phyloP scores from a whole-genome alignment of 2,888 invertebrate genomes.

The Metopia argyrocephala region DNA sequence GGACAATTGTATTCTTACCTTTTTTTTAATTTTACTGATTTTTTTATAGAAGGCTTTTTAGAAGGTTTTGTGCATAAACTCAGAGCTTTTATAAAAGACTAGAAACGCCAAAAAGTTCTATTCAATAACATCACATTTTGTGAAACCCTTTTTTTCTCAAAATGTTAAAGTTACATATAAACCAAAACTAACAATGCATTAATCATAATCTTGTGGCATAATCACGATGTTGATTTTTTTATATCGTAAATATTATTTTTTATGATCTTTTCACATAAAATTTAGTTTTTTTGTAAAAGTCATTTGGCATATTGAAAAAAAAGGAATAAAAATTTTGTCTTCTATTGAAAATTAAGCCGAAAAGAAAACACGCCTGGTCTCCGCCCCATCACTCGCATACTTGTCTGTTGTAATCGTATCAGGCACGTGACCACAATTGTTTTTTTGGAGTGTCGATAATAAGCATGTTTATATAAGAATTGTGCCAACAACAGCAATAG shows the following conservation, averaged over 20 bases:
- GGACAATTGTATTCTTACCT: too few relatives aligned
- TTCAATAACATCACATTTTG: slow-evolving; percentile 3
- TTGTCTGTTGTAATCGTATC: slow-evolving; percentile 65
- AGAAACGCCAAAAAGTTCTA: too few relatives aligned
- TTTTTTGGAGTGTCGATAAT: slow-evolving; percentile 76
- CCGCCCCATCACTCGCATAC: slow-evolving; percentile 54
- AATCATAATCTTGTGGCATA: slow-evolving; percentile 71
- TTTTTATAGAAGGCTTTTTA: too few relatives aligned
- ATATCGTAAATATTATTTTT: slow-evolving; percentile 48
- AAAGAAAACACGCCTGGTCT: slow-evolving; percentile 52
- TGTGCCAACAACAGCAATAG: slow-evolving; percentile 23
- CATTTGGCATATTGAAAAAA: slow-evolving; percentile 65
- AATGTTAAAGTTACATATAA: not conserved
- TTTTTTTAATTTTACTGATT: too few relatives aligned
- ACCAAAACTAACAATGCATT: slow-evolving; percentile 69
- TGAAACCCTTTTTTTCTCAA: not conserved
- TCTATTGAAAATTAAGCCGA: slow-evolving; percentile 72
- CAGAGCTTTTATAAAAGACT: too few relatives aligned
- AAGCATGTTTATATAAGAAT: slow-evolving; percentile 72
- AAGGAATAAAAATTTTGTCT: slow-evolving; percentile 54
- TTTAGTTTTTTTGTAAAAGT: slow-evolving; percentile 69
- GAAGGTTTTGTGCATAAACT: too few relatives aligned
- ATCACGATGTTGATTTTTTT: slow-evolving; percentile 44
- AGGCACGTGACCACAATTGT: slow-evolving; percentile 78
- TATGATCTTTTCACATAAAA: slow-evolving; percentile 52